phyloP scores from a whole-genome alignment of 1,140 invertebrate genomes.

The Temnothorax curvispinosus region DNA sequence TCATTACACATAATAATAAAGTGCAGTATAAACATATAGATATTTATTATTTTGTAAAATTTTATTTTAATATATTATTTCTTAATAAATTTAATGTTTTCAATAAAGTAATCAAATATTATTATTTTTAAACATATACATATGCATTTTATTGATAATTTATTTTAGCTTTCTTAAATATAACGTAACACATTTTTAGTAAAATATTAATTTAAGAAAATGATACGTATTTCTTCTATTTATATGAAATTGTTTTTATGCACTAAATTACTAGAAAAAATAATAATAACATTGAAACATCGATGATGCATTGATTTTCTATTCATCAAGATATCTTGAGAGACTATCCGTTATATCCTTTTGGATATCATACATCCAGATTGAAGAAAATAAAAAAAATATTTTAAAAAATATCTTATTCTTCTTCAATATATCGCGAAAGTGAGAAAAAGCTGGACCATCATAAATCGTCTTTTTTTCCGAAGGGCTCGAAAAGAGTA shows the following conservation, averaged over 20 bases:
- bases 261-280: not conserved
- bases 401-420: slow-evolving; percentile 1
- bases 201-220: not conserved
- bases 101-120: not conserved
- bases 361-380: not conserved
- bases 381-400: slow-evolving; percentile 9
- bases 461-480: slow-evolving; percentile 51
- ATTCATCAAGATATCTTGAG: not conserved
- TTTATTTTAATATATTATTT: slow-evolving; percentile 8
- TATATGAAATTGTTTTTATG: not conserved
- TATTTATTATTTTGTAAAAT: not conserved
- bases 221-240: not conserved
- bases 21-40: not conserved
- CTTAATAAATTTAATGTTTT: not conserved
- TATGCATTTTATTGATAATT: not conserved
- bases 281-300: not conserved
- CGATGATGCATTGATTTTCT: not conserved
- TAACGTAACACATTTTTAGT: not conserved
- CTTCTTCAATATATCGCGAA: slow-evolving; percentile 28
- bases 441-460: slow-evolving; percentile 34
- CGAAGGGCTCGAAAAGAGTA: not conserved
- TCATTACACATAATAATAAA: not conserved
- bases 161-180: not conserved
- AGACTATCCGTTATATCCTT: not conserved
- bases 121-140: not conserved